Percentiles rank a stretch among this genome's conserved stretches.
These are phyloP conservation scores for Megaceryle alcyon DNA, from an alignment of 2,797 vertebrate species.

Conservation along the genomic window DNA sequence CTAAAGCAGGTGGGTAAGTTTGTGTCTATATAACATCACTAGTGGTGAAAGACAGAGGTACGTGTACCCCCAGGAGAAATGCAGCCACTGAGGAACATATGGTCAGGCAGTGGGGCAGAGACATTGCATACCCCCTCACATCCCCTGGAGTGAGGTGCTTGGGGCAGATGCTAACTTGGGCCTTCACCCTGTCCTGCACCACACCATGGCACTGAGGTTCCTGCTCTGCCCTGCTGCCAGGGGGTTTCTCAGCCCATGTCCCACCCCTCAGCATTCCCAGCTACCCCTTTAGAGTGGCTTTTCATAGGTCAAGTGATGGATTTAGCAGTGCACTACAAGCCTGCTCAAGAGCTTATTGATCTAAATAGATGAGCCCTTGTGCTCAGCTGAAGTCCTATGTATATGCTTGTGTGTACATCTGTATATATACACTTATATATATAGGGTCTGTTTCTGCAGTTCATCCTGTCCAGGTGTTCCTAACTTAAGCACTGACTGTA, in stretches of 20 bases:
- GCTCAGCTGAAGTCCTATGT: rapidly evolving
- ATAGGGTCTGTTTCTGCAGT: not conserved
- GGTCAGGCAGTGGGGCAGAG: not conserved
- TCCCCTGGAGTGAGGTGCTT: too few relatives aligned
- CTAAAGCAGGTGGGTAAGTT: not conserved
- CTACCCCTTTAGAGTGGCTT: not conserved
- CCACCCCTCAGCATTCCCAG: not conserved
- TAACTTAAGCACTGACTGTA: rapidly evolving
- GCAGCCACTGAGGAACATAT: rapidly evolving
- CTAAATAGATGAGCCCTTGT: rapidly evolving
- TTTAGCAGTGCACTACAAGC: not conserved
- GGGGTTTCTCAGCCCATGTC: rapidly evolving
- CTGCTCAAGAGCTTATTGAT: rapidly evolving
- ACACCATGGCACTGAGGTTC: not conserved
- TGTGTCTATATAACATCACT: rapidly evolving
- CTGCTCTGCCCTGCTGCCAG: not conserved
- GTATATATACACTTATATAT: rapidly evolving
- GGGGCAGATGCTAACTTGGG: not conserved
- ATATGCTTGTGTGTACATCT: rapidly evolving
- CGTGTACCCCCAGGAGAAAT: not conserved
- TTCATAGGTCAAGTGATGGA: too few relatives aligned
- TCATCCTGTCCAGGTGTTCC: rapidly evolving
- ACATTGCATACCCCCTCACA: rapidly evolving
- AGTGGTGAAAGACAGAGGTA: not conserved
- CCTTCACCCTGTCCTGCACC: not conserved